Evolutionary conservation across 2,888 invertebrate genomes (phyloP).

Genomic region (Epinotia nisella): DNA sequence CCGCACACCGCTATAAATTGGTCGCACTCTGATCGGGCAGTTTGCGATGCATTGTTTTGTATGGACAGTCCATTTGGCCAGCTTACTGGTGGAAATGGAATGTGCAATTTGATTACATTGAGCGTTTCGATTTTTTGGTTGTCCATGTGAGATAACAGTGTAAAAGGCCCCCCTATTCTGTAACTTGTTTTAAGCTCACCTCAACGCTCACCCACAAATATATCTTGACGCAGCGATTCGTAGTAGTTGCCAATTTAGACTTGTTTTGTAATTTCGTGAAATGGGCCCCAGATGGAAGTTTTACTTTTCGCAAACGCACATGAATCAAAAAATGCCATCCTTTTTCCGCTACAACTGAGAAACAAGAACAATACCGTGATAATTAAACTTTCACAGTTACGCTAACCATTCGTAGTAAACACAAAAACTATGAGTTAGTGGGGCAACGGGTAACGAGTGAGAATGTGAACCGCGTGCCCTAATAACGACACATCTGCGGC

Average conservation of each 20-base stretch:
- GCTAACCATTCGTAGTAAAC: constrained; percentile 29
- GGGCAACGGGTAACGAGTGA: constrained; percentile 37
- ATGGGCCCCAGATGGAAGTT: not conserved
- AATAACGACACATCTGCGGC: constrained; percentile 27
- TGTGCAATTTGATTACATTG: constrained; percentile 10
- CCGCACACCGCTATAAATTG: constrained; percentile 73
- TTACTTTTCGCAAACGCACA: not conserved
- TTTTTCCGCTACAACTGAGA: not conserved
- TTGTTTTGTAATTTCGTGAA: too few species aligned
- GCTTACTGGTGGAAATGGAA: not conserved
- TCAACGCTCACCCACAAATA: too few species aligned
- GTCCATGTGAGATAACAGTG: too few species aligned
- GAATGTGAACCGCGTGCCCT: constrained; percentile 33
- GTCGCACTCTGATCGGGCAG: constrained; percentile 56
- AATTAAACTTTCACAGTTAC: constrained; percentile 44
- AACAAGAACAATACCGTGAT: constrained; percentile 35
- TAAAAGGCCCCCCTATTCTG: too few species aligned
- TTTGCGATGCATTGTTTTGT: constrained; percentile 45
- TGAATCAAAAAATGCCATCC: not conserved
- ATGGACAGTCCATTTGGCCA: constrained; percentile 26
- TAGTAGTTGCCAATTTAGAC: too few species aligned
- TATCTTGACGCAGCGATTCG: too few species aligned
- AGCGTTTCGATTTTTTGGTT: not conserved
- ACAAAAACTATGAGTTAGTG: constrained; percentile 38
- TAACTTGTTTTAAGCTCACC: too few species aligned